Percentiles rank a stretch among this genome's conserved stretches.
These are phyloP conservation scores for Muscicapa striata DNA, from an alignment of 2,797 vertebrate species.

Conservation along the genomic window DNA sequence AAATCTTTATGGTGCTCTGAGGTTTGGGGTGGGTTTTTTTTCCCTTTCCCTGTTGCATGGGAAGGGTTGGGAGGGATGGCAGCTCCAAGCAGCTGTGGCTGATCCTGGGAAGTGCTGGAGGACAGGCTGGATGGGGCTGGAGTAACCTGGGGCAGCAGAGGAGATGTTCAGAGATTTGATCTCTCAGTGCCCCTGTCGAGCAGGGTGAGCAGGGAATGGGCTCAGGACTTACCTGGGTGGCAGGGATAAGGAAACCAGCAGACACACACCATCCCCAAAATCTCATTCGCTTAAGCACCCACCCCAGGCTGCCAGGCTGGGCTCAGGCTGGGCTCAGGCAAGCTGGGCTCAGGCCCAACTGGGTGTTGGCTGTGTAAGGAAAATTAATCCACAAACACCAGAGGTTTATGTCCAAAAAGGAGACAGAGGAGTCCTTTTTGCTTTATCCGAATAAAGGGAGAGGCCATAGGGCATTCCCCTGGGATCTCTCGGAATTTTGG, in stretches of 20 bases:
- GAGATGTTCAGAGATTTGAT: neutral
- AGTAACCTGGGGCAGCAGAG: rapidly evolving
- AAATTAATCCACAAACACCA: too few relatives aligned
- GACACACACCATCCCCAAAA: neutral
- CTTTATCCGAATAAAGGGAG: too few relatives aligned
- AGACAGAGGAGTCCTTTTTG: too few relatives aligned
- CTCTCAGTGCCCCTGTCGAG: neutral
- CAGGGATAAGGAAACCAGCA: neutral
- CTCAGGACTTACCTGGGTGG: neutral
- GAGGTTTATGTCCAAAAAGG: too few relatives aligned
- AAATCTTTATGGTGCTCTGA: neutral
- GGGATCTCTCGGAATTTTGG: too few relatives aligned
- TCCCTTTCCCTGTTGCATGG: neutral
- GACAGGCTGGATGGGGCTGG: neutral
- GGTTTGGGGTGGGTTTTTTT: neutral
- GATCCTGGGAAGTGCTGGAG: neutral
- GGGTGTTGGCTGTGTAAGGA: neutral
- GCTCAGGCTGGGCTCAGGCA: neutral
- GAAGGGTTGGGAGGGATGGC: neutral
- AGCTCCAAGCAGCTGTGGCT: neutral
- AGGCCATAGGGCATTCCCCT: too few relatives aligned
- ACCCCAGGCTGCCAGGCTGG: neutral
- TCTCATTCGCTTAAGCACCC: neutral
- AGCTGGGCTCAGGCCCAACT: neutral
- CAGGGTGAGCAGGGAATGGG: neutral